These are phyloP conservation scores for Beroe ovata DNA, from an alignment of 37 sponge, comb jelly and placozoan species.

Conservation along the genomic window DNA sequence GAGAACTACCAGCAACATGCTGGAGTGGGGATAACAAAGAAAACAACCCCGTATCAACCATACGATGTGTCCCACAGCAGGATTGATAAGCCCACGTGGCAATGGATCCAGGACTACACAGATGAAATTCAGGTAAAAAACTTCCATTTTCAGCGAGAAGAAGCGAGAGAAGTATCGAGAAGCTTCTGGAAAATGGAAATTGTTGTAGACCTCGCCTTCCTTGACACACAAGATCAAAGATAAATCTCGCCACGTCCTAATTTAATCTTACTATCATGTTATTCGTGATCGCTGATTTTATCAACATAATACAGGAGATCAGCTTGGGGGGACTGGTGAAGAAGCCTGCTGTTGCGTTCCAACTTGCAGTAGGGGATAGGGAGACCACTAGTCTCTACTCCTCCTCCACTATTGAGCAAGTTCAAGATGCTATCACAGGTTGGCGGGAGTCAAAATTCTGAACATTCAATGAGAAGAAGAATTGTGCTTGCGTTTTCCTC, in stretches of 20 bases:
- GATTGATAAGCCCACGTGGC: slow-evolving; percentile 46
- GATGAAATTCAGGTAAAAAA: slow-evolving; percentile 32
- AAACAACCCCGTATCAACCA: slow-evolving; percentile 42
- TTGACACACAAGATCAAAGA: no score
- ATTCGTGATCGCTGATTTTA: no score
- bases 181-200: no score
- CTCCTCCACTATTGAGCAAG: slow-evolving; percentile 28
- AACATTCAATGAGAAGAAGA: no score
- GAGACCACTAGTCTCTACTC: slow-evolving; percentile 45
- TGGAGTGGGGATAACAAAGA: slow-evolving; percentile 56
- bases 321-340: neutral
- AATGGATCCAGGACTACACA: slow-evolving; percentile 40
- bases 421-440: slow-evolving; percentile 51
- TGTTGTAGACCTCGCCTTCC: no score
- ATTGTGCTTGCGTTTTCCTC: no score
- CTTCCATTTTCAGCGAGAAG: no score
- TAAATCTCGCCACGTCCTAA: no score
- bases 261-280: no score
- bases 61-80: slow-evolving; percentile 42
- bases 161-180: no score
- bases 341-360: slow-evolving; percentile 4
- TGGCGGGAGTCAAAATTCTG: no score
- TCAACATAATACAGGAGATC: neutral
- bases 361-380: slow-evolving; percentile 21
- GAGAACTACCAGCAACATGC: slow-evolving; percentile 1